These are phyloP conservation scores for Oxyruncus cristatus DNA, from an alignment of 2,113 vertebrate species.

Conservation along the genomic window DNA sequence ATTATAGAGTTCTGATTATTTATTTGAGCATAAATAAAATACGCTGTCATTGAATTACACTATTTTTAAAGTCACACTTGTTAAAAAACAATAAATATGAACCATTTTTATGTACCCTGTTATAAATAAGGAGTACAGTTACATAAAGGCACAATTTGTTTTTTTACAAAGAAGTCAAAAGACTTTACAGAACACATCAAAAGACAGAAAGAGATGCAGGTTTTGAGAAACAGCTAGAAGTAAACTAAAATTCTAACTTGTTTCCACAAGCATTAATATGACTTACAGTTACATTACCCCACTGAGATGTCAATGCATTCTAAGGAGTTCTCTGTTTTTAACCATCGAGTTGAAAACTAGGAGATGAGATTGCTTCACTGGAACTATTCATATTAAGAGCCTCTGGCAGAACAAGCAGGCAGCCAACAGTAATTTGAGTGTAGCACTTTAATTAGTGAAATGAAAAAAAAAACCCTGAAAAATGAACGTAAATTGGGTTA, in stretches of 20 bases:
- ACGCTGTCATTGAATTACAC: background rate
- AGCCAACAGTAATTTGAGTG: slow-evolving; percentile 18
- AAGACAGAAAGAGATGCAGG: background rate
- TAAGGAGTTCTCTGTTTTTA: background rate
- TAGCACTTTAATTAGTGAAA: slow-evolving; percentile 47
- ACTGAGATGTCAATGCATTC: background rate
- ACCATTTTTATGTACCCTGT: background rate
- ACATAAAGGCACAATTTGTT: background rate
- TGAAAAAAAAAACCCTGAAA: background rate
- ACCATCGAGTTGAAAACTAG: background rate
- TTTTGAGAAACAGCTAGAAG: background rate
- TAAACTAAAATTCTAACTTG: background rate
- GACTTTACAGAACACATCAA: background rate
- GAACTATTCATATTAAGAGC: background rate
- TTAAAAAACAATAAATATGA: background rate
- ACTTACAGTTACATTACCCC: background rate
- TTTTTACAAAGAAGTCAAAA: background rate
- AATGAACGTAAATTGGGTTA: slow-evolving; percentile 41
- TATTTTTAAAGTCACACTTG: background rate
- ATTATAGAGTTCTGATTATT: background rate
- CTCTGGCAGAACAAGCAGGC: background rate
- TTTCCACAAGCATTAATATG: background rate
- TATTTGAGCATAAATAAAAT: background rate
- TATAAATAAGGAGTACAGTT: background rate
- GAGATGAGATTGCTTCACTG: background rate